A percentile compares a stretch with the other conserved stretches of the same genome.
phyloP scores from a whole-genome alignment of 2,888 invertebrate genomes.

The Athrips mouffetella region DNA sequence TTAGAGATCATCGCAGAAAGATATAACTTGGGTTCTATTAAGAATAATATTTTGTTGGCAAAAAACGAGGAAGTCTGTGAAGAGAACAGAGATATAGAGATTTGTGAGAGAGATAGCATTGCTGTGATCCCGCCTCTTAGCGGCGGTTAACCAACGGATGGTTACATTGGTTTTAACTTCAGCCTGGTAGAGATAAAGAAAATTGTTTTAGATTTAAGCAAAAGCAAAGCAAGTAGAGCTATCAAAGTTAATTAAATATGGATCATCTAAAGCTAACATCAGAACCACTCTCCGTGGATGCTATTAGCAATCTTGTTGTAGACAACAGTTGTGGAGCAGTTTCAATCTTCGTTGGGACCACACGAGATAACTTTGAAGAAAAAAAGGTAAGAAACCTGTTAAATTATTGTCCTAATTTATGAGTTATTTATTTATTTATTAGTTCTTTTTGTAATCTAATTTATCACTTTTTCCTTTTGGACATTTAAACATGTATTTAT shows the following conservation, averaged over 20 bases:
- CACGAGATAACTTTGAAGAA: constrained; percentile 89
- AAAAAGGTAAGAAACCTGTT: constrained; percentile 79
- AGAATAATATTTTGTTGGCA: constrained; percentile 86
- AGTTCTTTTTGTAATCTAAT: no score
- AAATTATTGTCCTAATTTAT: background rate
- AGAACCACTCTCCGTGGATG: constrained; percentile 82
- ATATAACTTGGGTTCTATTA: constrained; percentile 83
- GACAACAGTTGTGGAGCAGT: constrained; percentile 91
- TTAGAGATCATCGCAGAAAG: constrained; percentile 77
- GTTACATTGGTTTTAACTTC: background rate
- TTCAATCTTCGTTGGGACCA: constrained; percentile 93
- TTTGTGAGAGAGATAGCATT: constrained; percentile 86
- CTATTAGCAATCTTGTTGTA: constrained; percentile 81
- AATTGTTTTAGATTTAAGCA: background rate
- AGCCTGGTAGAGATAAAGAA: no score
- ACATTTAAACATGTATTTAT: no score
- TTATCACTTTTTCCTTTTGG: no score
- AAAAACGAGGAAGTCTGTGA: constrained; percentile 89
- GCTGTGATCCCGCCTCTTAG: constrained; percentile 97
- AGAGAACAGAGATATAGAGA: constrained; percentile 68
- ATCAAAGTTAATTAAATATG: constrained; percentile 60
- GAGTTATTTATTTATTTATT: background rate
- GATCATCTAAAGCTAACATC: constrained; percentile 83
- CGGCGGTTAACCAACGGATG: constrained; percentile 92
- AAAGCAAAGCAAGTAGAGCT: background rate